Conservation (phyloP, 2,113 vertebrate genomes). For the Steatornis caripensis region DNA sequence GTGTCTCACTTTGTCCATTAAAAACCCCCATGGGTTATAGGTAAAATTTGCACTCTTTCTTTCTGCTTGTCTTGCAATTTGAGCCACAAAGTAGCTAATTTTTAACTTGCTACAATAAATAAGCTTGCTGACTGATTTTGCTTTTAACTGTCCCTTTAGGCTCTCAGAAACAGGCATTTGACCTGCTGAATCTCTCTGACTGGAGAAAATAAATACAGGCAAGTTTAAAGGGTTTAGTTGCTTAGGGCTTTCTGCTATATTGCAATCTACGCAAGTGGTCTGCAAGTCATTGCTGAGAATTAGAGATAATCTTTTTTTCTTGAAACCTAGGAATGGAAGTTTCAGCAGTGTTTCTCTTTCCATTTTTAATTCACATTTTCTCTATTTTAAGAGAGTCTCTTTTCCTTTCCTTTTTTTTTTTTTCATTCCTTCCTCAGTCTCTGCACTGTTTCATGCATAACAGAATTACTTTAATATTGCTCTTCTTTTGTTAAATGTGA, state of each 20-base stretch:
- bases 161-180: neutral
- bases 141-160: neutral
- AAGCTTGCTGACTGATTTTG: neutral
- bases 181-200: neutral
- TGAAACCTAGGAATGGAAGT: neutral
- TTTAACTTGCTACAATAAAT: neutral
- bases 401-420: neutral
- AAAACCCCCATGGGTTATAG: neutral
- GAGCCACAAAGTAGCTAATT: neutral
- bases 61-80: neutral
- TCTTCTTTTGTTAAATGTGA: neutral
- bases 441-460: neutral
- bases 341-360: neutral
- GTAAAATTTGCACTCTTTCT: neutral
- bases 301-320: neutral
- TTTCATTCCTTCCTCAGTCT: neutral
- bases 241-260: neutral
- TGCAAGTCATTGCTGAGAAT: neutral
- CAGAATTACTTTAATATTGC: neutral
- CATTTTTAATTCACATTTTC: neutral
- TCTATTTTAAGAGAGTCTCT: neutral
- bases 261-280: neutral
- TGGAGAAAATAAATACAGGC: neutral
- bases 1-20: neutral
- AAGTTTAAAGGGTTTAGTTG: neutral